Conservation (phyloP, 2,113 vertebrate genomes). For the Stomatorhinus ivindoensis region DNA sequence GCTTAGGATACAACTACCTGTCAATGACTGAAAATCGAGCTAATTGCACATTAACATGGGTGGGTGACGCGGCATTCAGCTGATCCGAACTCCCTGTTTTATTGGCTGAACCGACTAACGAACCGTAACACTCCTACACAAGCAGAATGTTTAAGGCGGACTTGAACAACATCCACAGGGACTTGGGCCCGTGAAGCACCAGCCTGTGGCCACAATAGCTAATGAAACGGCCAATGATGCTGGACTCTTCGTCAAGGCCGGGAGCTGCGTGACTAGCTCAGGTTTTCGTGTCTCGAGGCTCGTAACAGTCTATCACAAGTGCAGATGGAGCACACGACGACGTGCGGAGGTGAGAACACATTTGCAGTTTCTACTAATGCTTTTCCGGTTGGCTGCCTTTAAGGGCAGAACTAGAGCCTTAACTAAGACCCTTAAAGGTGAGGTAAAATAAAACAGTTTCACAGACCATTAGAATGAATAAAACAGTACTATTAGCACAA, state of each 20-base stretch:
- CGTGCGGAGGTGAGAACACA: too few species aligned
- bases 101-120: background rate
- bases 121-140: background rate
- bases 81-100: background rate
- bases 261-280: background rate
- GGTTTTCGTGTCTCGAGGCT: background rate
- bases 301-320: background rate
- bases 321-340: background rate
- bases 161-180: background rate
- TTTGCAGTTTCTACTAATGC: background rate
- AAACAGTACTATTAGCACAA: slow-evolving; percentile 10
- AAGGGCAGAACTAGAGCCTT: background rate
- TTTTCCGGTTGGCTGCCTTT: background rate
- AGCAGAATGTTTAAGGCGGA: background rate
- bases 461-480: background rate
- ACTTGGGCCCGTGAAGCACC: background rate
- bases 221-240: background rate
- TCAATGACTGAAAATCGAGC: background rate
- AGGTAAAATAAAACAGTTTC: slow-evolving; percentile 1
- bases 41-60: background rate
- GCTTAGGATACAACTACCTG: background rate
- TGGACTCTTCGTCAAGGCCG: background rate
- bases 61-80: background rate
- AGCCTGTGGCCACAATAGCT: background rate
- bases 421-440: background rate